phyloP scores from a whole-genome alignment of 1,140 invertebrate species.

The Aphaenogaster floridana region DNA sequence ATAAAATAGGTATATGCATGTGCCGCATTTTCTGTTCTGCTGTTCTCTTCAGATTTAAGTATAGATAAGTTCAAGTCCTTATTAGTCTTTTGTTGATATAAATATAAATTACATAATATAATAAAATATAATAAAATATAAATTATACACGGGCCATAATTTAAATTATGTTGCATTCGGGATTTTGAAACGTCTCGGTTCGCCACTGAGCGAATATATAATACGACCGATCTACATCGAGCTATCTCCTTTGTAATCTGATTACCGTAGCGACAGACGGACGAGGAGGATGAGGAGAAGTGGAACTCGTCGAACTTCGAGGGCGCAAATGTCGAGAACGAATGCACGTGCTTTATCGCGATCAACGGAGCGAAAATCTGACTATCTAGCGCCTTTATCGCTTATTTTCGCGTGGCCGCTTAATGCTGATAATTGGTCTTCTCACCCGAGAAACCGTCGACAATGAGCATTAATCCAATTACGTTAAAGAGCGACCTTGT shows the following conservation, averaged over 20 bases:
- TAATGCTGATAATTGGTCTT: slow-evolving; percentile 70
- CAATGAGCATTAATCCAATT: slow-evolving; percentile 54
- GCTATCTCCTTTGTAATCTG: slow-evolving; percentile 33
- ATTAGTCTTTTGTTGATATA: background rate
- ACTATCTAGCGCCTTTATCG: slow-evolving; percentile 43
- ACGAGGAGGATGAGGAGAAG: background rate
- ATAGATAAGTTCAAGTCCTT: background rate
- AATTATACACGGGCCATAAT: background rate
- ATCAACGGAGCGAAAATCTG: slow-evolving; percentile 51
- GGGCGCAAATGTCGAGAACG: background rate
- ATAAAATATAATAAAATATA: background rate
- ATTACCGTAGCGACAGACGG: slow-evolving; percentile 40
- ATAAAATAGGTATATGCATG: background rate
- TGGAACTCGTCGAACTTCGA: slow-evolving; percentile 41
- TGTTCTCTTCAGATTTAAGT: background rate
- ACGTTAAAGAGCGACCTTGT: slow-evolving; percentile 28
- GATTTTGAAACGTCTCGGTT: background rate
- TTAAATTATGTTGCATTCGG: background rate
- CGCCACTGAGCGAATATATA: background rate
- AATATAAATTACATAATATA: background rate
- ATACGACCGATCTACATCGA: slow-evolving; percentile 1
- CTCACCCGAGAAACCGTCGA: slow-evolving; percentile 44
- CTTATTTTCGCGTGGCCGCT: slow-evolving; percentile 50
- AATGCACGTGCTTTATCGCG: slow-evolving; percentile 51
- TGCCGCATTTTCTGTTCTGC: background rate